Evolutionary conservation across 2,797 vertebrate genomes (phyloP), one percentile per base, ranked within the genome.

Genomic region (Aulostomus chinensis): DNA sequence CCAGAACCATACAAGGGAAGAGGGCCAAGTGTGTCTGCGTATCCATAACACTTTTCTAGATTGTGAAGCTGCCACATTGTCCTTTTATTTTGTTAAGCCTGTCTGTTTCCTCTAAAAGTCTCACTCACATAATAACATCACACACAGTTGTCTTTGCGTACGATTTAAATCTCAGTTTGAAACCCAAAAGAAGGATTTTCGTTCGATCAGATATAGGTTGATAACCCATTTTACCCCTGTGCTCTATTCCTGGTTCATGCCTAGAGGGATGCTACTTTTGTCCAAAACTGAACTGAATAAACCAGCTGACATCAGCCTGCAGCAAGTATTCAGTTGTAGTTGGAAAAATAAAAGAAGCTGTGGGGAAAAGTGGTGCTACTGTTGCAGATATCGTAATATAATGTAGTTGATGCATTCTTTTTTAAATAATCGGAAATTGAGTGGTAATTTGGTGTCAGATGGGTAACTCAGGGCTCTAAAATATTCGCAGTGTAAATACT

Each of bases 211-310:
- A 52, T 25, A 7, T 35, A 7, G 26, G 15, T 17, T 2, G 4
- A 58, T 69, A 47, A 38, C 20, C 12, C 25, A 20, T 66, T 56
- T 60, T 45, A 51, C 5, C 48, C 37, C 21, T 21, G 2, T 31
- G 28, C 22, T 53, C 14, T 54, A 48, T 67, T 66, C 12, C 15
- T 58, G 36, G 24, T 39, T 55, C 7, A 13, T 25, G 45, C 51
- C 45, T 29, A 20, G 2, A 42, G 6, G 25, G 21, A 24, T 35
- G 29, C 15, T 17, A 29, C 28, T 50, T 73, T 47, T 46, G 18
- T 1, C 4, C 30, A 43, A 34, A 54, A 39, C n/a, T n/a, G 76
- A 59, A 67, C 35, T 41, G 42, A 58, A 68, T 53, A 57, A 71
- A 65, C 38, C 18, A 17, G 24, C 22, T 57, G 42, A 67, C 35